Conservation (phyloP, 2,888 invertebrate genomes). For the Drosophila maculinotata region DNA sequence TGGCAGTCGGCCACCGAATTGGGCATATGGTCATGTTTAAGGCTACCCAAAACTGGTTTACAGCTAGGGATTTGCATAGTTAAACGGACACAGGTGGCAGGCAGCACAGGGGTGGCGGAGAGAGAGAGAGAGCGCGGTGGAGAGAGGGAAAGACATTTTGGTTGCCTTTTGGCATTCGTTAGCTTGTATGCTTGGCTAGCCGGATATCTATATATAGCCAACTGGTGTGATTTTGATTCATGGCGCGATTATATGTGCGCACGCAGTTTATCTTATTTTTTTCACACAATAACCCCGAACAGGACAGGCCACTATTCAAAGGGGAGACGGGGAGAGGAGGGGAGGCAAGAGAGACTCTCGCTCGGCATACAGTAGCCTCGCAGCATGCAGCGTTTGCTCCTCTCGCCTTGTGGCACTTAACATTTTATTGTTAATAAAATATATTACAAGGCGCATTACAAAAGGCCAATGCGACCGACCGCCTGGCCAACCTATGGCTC, state of each 20-base stretch:
- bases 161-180: slow-evolving; percentile 58
- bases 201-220: slow-evolving; percentile 79
- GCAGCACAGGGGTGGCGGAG: not conserved
- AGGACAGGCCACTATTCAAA: slow-evolving; percentile 28
- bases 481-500: slow-evolving; percentile 33
- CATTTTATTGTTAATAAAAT: slow-evolving; percentile 81
- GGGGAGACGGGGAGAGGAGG: not conserved
- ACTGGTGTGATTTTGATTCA: slow-evolving; percentile 84
- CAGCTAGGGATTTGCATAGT: slow-evolving; percentile 58
- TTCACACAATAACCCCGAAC: slow-evolving; percentile 68
- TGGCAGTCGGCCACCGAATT: slow-evolving; percentile 65
- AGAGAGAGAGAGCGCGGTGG: not conserved
- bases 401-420: slow-evolving; percentile 74
- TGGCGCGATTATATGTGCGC: slow-evolving; percentile 84
- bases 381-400: slow-evolving; percentile 39
- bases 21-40: slow-evolving; percentile 44
- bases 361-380: slow-evolving; percentile 55
- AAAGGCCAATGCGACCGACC: slow-evolving; percentile 64
- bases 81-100: slow-evolving; percentile 52
- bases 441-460: slow-evolving; percentile 78
- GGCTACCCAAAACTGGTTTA: slow-evolving; percentile 47
- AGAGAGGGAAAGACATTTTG: not conserved
- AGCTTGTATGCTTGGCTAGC: slow-evolving; percentile 61
- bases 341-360: not conserved
- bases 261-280: slow-evolving; percentile 83